Evolutionary conservation across 2,888 invertebrate genomes (phyloP), one percentile per base, ranked within the genome.

Genomic region (Achlya flavicornis): DNA sequence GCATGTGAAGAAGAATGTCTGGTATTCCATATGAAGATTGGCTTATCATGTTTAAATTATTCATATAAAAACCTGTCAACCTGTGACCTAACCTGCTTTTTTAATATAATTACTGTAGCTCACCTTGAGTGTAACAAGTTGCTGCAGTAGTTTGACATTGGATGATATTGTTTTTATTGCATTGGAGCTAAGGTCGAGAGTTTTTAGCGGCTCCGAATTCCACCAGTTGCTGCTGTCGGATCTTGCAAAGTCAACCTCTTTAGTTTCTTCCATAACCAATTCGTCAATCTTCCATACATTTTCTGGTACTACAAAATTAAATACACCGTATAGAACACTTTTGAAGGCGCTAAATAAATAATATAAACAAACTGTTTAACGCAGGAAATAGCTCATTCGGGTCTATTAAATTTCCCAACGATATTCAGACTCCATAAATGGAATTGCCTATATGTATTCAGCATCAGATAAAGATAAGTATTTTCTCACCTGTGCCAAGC

Each of bases 171-270:
- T 88, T 66, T 94, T 94, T 68, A 97, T 90, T 66, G 94, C 94
- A 88, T 97, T 97, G 14, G 96, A 96, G 82, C 97, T 97, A 63
- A 97, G 92, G 87, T 98, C 97, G 71, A 98, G 94, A 77, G 95
- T 96, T 67, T 95, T 96, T 32, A 98, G 89, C 3, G 97, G 96
- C 75, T 96, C 96, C 78, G 96, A 95, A 84, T 97, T 97, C 98
- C 98, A 98, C 98, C 98, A 98, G 70, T 94, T 95, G 71, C 95
- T 95, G 53, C 94, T 94, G 61, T 95, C 94, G 6, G 89, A 85
- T 71, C 90, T 91, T 64, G 94, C 87, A 75, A 96, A 95, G 82
- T 96, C 95, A 60, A 96, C 88, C 59, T 95, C 95, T 72, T 95
- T 94, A 66, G 95, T 94, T 16, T 95, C 95, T 64, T 95, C 94